Percentiles rank a stretch among this genome's conserved stretches.
phyloP scores from a whole-genome alignment of 2,797 vertebrate species.

The Cercopithecus neglectus region DNA sequence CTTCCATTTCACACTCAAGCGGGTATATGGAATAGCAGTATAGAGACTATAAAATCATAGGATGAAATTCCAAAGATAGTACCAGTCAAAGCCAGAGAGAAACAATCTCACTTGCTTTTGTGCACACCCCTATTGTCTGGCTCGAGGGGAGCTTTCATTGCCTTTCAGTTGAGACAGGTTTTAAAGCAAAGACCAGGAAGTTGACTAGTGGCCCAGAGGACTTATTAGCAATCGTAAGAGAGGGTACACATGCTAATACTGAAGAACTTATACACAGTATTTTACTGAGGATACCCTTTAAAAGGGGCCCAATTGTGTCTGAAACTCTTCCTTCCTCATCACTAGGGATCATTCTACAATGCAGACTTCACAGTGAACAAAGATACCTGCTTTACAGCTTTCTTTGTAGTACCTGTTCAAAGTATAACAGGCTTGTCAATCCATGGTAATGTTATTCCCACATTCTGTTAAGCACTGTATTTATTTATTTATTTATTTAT shows the following conservation, averaged over 20 bases:
- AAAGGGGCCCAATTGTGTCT: slow-evolving; percentile 43
- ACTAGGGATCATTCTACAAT: not conserved
- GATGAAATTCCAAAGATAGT: not conserved
- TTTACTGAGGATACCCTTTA: not conserved
- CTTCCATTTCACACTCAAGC: not conserved
- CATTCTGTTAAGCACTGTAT: slow-evolving; percentile 32
- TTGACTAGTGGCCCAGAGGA: not conserved
- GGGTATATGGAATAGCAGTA: not conserved
- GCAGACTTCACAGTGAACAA: slow-evolving; percentile 39
- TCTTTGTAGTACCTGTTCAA: slow-evolving; percentile 23
- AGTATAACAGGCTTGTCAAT: slow-evolving; percentile 71
- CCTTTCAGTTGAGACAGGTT: not conserved
- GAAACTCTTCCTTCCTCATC: slow-evolving; percentile 51
- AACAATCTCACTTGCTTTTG: not conserved
- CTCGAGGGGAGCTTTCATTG: not conserved
- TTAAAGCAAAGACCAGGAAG: slow-evolving; percentile 26
- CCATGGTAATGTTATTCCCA: slow-evolving; percentile 59
- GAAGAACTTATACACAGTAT: not conserved
- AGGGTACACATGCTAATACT: not conserved
- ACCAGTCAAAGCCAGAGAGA: not conserved
- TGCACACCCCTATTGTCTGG: not conserved
- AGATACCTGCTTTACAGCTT: slow-evolving; percentile 40
- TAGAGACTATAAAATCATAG: not conserved
- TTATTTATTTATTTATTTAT: no score
- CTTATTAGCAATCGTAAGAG: not conserved